phyloP scores from a whole-genome alignment of 1,140 invertebrate species.

The Dufourea novaeangliae region DNA sequence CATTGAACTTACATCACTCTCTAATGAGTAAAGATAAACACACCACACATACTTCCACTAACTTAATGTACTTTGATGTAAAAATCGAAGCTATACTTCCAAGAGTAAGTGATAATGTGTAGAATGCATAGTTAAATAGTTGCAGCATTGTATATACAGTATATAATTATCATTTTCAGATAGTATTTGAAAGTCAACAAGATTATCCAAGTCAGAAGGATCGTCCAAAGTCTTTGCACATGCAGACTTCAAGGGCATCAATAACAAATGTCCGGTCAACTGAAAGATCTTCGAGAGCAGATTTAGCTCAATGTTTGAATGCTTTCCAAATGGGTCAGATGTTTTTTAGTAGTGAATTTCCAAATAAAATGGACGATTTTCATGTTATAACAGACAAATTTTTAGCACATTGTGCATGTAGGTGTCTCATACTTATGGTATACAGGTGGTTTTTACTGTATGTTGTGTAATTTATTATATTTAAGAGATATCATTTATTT shows the following conservation, averaged over 20 bases:
- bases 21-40: conserved; percentile 82
- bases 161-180: conserved; percentile 78
- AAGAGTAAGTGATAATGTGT: conserved; percentile 84
- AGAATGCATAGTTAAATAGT: conserved; percentile 1
- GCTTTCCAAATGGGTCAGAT: conserved; percentile 87
- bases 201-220: conserved; percentile 90
- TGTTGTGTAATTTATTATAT: conserved; percentile 63
- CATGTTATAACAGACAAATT: conserved; percentile 89
- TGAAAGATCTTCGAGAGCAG: conserved; percentile 86
- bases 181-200: conserved; percentile 87
- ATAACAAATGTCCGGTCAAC: conserved; percentile 90
- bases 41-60: conserved; percentile 70
- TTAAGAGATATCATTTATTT: conserved; percentile 54
- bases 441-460: background rate
- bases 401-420: conserved; percentile 87
- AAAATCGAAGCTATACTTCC: conserved; percentile 95
- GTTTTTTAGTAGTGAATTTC: conserved; percentile 89
- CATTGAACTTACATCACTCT: conserved; percentile 91
- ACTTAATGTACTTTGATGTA: conserved; percentile 90
- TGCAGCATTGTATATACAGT: background rate
- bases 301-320: conserved; percentile 88
- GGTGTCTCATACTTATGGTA: conserved; percentile 44
- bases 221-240: conserved; percentile 89
- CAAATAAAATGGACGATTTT: conserved; percentile 85
- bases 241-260: conserved; percentile 90